A percentile compares a stretch with the other conserved stretches of the same genome.
Conservation (phyloP, 2,113 vertebrate genomes). For the Plestiodon gilberti region DNA sequence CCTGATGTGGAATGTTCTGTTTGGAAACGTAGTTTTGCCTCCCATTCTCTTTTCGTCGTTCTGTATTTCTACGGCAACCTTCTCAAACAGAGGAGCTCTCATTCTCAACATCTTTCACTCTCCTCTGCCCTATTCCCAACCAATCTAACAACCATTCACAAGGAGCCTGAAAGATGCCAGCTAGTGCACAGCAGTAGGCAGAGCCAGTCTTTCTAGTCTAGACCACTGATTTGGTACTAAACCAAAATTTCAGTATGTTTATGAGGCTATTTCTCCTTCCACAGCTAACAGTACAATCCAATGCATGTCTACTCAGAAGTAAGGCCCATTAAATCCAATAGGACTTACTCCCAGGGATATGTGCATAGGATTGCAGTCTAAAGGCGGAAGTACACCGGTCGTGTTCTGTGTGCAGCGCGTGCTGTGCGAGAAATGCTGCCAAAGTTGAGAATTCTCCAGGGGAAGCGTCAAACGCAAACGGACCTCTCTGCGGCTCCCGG, state of each 20-base stretch:
- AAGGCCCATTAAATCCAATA: no score
- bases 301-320: no score
- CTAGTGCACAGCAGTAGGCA: neutral
- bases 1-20: neutral
- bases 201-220: neutral
- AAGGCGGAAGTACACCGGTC: no score
- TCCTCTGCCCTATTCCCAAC: neutral
- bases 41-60: neutral
- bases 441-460: no score
- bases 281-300: no score
- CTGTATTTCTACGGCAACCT: neutral
- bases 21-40: neutral
- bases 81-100: neutral
- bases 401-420: no score
- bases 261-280: neutral
- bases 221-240: neutral
- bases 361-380: no score
- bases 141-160: neutral
- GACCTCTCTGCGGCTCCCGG: no score
- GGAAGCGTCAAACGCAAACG: no score
- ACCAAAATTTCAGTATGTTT: neutral
- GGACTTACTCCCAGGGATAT: no score
- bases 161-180: neutral
- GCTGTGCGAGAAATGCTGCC: no score
- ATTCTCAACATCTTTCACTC: neutral